phyloP scores from a whole-genome alignment of 2,797 vertebrate genomes.

The Phalanger gymnotis region DNA sequence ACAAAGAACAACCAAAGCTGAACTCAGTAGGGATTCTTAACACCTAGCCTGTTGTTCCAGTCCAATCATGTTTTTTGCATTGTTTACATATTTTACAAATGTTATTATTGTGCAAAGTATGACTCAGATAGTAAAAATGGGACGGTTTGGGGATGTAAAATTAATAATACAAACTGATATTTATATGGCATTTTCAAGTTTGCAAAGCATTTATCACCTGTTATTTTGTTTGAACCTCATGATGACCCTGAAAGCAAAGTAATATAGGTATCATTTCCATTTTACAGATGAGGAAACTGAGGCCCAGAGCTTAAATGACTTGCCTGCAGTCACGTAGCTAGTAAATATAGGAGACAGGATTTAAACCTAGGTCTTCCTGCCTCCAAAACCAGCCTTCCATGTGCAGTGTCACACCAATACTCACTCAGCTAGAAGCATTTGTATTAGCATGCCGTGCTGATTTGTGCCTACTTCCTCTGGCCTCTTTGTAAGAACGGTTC shows the following conservation, averaged over 20 bases:
- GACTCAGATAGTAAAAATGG: background rate
- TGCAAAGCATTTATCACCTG: background rate
- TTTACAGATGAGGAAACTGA: background rate
- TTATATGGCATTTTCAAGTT: background rate
- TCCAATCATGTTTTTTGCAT: background rate
- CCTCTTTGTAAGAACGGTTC: background rate
- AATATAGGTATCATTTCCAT: background rate
- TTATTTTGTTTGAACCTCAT: background rate
- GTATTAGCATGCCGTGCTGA: background rate
- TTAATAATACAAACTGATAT: background rate
- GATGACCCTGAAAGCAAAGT: background rate
- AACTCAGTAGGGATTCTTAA: background rate
- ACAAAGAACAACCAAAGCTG: too few relatives aligned
- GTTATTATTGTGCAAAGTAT: slow-evolving; percentile 32
- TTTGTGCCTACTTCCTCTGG: background rate
- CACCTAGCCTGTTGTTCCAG: background rate
- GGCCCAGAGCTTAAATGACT: background rate
- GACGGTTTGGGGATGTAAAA: background rate
- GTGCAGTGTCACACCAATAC: background rate
- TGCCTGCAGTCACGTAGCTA: background rate
- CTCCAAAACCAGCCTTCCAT: background rate
- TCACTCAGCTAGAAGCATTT: slow-evolving; percentile 9
- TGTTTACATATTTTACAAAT: background rate
- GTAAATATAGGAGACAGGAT: background rate
- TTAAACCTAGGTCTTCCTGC: background rate